Evolutionary conservation across 2,797 vertebrate species (phyloP).

Genomic region (Xenops minutus): DNA sequence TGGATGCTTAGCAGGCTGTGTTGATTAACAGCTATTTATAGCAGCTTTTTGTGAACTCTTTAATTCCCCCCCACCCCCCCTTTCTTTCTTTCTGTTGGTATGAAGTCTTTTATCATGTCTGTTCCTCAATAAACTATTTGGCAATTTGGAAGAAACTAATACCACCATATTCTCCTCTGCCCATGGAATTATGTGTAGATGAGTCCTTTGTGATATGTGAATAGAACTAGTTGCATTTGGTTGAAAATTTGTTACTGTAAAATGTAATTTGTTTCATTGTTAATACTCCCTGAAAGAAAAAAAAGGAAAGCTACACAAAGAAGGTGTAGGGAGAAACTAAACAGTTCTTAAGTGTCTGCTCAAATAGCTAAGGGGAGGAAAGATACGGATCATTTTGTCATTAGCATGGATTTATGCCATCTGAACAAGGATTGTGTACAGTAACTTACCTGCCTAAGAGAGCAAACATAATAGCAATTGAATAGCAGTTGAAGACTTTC

Average conservation of each 20-base stretch:
- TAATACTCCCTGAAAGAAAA: neutral
- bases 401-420: neutral
- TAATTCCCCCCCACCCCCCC: too few species aligned
- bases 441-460: neutral
- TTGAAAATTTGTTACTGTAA: neutral
- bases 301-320: neutral
- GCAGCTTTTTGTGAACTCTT: neutral
- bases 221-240: neutral
- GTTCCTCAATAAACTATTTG: neutral
- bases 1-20: neutral
- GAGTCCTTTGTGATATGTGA: neutral
- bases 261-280: neutral
- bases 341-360: neutral
- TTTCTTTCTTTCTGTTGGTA: neutral
- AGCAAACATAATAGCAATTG: neutral
- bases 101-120: neutral
- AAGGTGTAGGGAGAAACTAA: neutral
- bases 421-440: neutral
- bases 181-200: neutral
- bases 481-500: neutral
- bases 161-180: neutral
- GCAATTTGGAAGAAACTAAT: neutral
- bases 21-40: constrained; percentile 41
- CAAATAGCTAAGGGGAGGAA: neutral
- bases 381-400: neutral